These are phyloP conservation scores for Sorex araneus DNA, from an alignment of 2,113 vertebrate species.

Conservation along the genomic window DNA sequence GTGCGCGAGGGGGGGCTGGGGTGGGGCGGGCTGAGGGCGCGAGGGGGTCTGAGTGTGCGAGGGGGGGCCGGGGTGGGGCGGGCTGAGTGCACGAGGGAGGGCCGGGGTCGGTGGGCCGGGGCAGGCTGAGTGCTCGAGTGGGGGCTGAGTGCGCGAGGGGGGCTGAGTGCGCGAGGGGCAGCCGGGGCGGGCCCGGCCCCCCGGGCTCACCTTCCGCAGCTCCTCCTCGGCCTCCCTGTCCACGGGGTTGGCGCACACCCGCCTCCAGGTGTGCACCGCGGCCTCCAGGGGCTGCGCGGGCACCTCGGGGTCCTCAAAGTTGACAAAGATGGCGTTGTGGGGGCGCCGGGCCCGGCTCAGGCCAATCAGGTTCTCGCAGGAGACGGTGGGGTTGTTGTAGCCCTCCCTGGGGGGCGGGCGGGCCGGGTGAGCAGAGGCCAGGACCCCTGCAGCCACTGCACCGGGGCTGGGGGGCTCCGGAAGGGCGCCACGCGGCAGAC, in stretches of 20 bases:
- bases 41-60: not conserved
- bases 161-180: rapidly evolving
- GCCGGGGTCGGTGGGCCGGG: not conserved
- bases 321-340: conserved; percentile 97
- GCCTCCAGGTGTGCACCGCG: conserved; percentile 92
- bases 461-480: rapidly evolving
- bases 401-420: conserved; percentile 87
- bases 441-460: no score
- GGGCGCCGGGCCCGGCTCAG: conserved; percentile 94
- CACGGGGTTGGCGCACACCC: conserved; percentile 89
- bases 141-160: not conserved
- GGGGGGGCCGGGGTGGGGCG: not conserved
- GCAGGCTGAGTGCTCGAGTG: rapidly evolving
- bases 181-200: not conserved
- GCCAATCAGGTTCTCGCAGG: conserved; percentile 93
- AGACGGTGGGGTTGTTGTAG: conserved; percentile 87
- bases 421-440: rapidly evolving
- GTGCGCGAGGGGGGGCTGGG: not conserved
- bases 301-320: conserved; percentile 90
- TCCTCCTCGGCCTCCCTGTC: conserved; percentile 92
- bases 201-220: conserved; percentile 88
- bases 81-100: rapidly evolving
- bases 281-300: conserved; percentile 92
- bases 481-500: no score
- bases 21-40: conserved; percentile 84